Evolutionary conservation across 2,113 vertebrate species (phyloP).

Genomic region (Centropus unirufus): DNA sequence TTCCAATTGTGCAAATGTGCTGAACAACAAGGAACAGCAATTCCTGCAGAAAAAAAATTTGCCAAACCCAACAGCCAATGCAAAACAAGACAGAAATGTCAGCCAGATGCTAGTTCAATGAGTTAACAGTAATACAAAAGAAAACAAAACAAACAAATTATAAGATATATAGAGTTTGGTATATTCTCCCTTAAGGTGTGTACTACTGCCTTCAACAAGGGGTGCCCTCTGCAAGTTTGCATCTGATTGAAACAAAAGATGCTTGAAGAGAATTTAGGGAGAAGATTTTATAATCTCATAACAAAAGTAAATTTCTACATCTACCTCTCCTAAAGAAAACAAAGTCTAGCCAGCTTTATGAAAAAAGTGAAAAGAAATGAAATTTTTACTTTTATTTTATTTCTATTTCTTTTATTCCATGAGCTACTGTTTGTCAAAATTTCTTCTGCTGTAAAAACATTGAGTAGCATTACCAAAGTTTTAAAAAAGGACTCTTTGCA

Average conservation of each 20-base stretch:
- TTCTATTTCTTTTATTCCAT: background rate
- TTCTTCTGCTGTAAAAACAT: background rate
- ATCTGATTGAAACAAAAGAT: background rate
- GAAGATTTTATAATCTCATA: background rate
- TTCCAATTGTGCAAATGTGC: background rate
- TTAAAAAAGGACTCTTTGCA: background rate
- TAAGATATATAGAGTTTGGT: background rate
- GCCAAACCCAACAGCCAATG: background rate
- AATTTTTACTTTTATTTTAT: background rate
- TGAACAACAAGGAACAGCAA: background rate
- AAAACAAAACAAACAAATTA: background rate
- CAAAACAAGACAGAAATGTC: background rate
- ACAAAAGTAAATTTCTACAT: background rate
- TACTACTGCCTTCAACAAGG: background rate
- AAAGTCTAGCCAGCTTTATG: background rate
- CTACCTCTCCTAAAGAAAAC: background rate
- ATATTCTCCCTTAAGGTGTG: background rate
- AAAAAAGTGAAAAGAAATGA: background rate
- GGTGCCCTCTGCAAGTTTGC: background rate
- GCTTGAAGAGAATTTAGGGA: background rate
- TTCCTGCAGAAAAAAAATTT: background rate
- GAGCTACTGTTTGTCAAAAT: conserved; percentile 4
- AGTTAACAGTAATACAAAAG: background rate
- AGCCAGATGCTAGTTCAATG: background rate
- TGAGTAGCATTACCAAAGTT: background rate